Conservation (phyloP, 2,888 invertebrate genomes). For the Drosophila rubida region DNA sequence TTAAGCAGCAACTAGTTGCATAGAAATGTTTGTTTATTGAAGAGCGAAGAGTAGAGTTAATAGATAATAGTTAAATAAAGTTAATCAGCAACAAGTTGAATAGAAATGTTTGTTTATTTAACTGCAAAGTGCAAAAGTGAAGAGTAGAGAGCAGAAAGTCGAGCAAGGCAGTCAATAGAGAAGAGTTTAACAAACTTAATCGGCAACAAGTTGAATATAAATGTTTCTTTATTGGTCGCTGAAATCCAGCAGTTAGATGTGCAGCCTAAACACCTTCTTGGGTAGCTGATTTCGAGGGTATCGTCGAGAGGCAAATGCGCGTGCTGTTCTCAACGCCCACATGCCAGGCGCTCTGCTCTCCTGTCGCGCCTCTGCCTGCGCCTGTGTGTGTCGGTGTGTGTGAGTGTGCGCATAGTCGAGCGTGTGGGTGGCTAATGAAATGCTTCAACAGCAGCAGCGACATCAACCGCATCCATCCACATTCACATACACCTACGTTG, state of each 20-base stretch:
- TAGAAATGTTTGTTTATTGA: too few relatives aligned
- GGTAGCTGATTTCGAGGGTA: constrained; percentile 28
- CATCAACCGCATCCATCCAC: constrained; percentile 57
- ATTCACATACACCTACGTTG: constrained; percentile 45
- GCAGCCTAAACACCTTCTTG: background rate
- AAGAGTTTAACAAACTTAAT: too few relatives aligned
- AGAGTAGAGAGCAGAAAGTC: too few relatives aligned
- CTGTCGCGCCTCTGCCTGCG: constrained; percentile 29
- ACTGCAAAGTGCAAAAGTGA: too few relatives aligned
- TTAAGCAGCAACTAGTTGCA: too few relatives aligned
- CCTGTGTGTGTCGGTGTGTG: constrained; percentile 24
- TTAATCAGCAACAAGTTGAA: too few relatives aligned
- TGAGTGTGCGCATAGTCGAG: constrained; percentile 16
- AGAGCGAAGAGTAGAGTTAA: too few relatives aligned
- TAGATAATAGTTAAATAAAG: too few relatives aligned
- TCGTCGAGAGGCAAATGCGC: constrained; percentile 40
- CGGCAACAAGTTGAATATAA: too few relatives aligned
- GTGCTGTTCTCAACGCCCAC: constrained; percentile 68
- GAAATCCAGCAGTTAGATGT: background rate
- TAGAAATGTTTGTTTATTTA: too few relatives aligned
- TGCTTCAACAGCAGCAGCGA: constrained; percentile 65
- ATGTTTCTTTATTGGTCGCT: too few relatives aligned
- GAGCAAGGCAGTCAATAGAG: too few relatives aligned
- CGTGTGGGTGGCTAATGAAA: constrained; percentile 79
- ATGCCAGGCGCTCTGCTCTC: constrained; percentile 47